These are phyloP conservation scores for Metridium senile DNA, from an alignment of 92 coral and sea anemone species.

Conservation along the genomic window DNA sequence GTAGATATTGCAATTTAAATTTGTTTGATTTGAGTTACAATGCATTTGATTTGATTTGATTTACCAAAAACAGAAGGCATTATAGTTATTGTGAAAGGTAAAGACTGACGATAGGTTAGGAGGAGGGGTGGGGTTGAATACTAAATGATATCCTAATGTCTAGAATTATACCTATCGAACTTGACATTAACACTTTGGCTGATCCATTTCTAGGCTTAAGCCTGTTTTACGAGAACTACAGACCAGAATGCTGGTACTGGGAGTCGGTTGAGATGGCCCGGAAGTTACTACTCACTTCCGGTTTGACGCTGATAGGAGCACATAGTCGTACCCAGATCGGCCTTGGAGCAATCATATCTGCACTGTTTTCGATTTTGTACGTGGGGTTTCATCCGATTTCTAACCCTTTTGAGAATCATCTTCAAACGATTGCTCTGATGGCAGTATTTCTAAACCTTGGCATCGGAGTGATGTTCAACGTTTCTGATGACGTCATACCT, in stretches of 20 bases:
- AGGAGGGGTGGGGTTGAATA: no score
- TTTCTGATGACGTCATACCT: conserved; percentile 40
- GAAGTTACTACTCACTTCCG: conserved; percentile 53
- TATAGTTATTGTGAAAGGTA: no score
- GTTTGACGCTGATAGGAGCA: conserved; percentile 48
- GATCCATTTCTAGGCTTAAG: conserved; percentile 21
- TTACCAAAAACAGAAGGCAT: no score
- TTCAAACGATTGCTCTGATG: conserved; percentile 56
- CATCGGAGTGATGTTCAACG: conserved; percentile 56
- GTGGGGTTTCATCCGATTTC: conserved; percentile 44
- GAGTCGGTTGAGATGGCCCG: conserved; percentile 61
- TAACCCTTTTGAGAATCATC: conserved; percentile 54
- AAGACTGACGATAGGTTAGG: no score
- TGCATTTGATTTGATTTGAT: no score
- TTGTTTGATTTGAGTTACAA: no score
- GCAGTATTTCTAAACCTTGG: conserved; percentile 56
- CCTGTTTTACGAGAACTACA: conserved; percentile 64
- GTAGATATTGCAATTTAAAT: no score
- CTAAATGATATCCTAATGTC: no score
- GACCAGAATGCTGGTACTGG: conserved; percentile 64
- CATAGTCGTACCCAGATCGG: conserved; percentile 60
- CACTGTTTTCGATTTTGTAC: conserved; percentile 39
- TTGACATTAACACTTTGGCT: no score
- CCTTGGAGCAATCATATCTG: conserved; percentile 53
- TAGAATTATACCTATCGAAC: no score